Evolutionary conservation across 23 tunicate genomes (phyloP).

Genomic region (Aplidium turbinatum): DNA sequence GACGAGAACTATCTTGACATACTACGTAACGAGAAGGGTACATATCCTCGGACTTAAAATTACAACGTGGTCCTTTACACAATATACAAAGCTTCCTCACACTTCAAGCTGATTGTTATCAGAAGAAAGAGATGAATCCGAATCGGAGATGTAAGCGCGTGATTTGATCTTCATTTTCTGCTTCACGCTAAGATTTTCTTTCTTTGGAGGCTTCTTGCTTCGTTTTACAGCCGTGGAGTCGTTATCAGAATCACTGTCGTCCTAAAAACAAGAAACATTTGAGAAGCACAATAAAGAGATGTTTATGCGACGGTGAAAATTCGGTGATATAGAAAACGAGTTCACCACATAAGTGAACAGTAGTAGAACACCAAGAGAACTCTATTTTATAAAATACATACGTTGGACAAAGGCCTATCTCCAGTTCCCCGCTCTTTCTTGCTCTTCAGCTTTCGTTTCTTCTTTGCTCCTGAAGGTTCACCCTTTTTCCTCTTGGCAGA

Average conservation of each 20-base stretch:
- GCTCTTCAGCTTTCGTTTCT: constrained; percentile 64
- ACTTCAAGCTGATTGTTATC: constrained; percentile 24
- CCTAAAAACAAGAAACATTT: constrained; percentile 33
- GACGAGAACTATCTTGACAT: too few species aligned
- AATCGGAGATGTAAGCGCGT: constrained; percentile 86
- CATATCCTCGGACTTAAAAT: too few species aligned
- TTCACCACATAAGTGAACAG: too few species aligned
- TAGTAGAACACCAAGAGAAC: too few species aligned
- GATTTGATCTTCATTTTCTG: constrained; percentile 84
- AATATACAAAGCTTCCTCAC: too few species aligned
- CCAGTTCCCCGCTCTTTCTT: constrained; percentile 67
- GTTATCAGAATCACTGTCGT: constrained; percentile 51
- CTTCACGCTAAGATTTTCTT: constrained; percentile 50
- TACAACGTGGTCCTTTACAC: too few species aligned
- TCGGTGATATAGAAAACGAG: too few species aligned
- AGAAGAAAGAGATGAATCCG: constrained; percentile 67
- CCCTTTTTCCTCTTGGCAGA: constrained; percentile 42
- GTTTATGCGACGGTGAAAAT: too few species aligned
- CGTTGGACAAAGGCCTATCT: constrained; percentile 25
- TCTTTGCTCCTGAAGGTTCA: constrained; percentile 11
- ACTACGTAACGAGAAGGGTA: too few species aligned
- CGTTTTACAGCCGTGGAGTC: constrained; percentile 29
- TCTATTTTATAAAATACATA: constrained; percentile 1
- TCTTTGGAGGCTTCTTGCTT: constrained; percentile 43
- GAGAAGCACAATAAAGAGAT: too few species aligned